Percentiles rank a stretch among this genome's conserved stretches.
phyloP scores from a whole-genome alignment of 2,797 vertebrate species.

The Zalophus californianus region DNA sequence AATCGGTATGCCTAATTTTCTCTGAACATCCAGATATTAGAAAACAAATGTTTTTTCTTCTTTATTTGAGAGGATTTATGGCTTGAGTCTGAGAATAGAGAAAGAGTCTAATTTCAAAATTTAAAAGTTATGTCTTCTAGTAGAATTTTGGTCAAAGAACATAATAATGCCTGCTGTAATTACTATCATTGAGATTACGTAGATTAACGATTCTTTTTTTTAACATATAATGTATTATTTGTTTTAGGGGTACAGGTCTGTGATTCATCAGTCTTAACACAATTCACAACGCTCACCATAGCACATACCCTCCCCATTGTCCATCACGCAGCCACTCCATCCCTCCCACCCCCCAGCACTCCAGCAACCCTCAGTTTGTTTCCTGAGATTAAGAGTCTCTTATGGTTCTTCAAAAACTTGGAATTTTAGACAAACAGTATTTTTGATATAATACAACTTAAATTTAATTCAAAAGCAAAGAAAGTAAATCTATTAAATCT shows the following conservation, averaged over 20 bases:
- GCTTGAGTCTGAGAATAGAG: background rate
- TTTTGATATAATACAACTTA: background rate
- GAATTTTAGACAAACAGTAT: background rate
- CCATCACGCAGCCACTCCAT: too few species aligned
- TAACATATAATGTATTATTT: too few species aligned
- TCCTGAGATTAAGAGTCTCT: too few species aligned
- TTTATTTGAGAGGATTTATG: background rate
- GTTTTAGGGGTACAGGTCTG: too few species aligned
- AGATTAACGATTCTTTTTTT: background rate
- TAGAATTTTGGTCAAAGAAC: background rate
- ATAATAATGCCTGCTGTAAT: background rate
- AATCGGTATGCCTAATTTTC: background rate
- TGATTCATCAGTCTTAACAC: too few species aligned
- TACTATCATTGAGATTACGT: background rate
- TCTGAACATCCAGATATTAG: background rate
- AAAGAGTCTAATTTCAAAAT: background rate
- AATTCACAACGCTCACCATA: too few species aligned
- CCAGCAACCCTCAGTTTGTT: too few species aligned
- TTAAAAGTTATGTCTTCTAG: background rate
- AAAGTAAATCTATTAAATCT: conserved; percentile 43
- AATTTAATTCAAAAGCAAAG: conserved; percentile 52
- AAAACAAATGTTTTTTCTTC: background rate
- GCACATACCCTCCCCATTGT: too few species aligned
- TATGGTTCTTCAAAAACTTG: background rate
- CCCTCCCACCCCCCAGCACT: too few species aligned